phyloP scores from a whole-genome alignment of 2,113 vertebrate species.

The Polypterus senegalus region DNA sequence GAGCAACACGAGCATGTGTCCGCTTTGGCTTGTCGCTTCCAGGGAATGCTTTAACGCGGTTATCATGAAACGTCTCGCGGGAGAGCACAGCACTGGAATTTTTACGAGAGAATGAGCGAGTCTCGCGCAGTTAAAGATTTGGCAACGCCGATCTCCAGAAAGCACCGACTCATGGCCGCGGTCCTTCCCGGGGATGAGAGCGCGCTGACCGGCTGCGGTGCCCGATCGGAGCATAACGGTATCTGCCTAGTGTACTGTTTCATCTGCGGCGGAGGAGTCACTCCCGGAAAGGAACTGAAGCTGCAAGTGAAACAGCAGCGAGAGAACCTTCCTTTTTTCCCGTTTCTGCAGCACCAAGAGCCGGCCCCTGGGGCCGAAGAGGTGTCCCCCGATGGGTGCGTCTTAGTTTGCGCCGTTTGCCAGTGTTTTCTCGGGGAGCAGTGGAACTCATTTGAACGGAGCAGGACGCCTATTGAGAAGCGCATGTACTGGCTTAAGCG shows the following conservation, averaged over 20 bases:
- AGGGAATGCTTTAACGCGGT: not conserved
- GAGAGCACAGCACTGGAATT: slow-evolving; percentile 21
- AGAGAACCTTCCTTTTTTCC: slow-evolving; percentile 68
- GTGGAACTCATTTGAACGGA: slow-evolving; percentile 88
- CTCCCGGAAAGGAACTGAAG: slow-evolving; percentile 65
- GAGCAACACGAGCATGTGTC: slow-evolving; percentile 9
- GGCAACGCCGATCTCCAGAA: slow-evolving; percentile 57
- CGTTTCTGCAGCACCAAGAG: slow-evolving; percentile 84
- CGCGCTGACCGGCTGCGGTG: slow-evolving; percentile 34
- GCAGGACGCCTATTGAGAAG: slow-evolving; percentile 80
- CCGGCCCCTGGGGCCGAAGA: slow-evolving; percentile 80
- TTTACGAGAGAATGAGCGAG: slow-evolving; percentile 40
- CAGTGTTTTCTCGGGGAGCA: slow-evolving; percentile 84
- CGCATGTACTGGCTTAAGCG: slow-evolving; percentile 93
- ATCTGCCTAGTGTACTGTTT: slow-evolving; percentile 66
- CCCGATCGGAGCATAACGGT: slow-evolving; percentile 46
- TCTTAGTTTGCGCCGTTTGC: slow-evolving; percentile 81
- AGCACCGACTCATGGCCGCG: slow-evolving; percentile 79
- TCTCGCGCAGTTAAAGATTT: slow-evolving; percentile 42
- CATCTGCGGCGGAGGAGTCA: slow-evolving; percentile 77
- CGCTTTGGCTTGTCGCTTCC: not conserved
- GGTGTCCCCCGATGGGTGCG: slow-evolving; percentile 64
- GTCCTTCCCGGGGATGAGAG: slow-evolving; percentile 46
- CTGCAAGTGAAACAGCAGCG: slow-evolving; percentile 60
- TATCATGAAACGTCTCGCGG: slow-evolving; percentile 28